phyloP scores from a whole-genome alignment of 2,797 vertebrate genomes.

The Perodicticus potto region DNA sequence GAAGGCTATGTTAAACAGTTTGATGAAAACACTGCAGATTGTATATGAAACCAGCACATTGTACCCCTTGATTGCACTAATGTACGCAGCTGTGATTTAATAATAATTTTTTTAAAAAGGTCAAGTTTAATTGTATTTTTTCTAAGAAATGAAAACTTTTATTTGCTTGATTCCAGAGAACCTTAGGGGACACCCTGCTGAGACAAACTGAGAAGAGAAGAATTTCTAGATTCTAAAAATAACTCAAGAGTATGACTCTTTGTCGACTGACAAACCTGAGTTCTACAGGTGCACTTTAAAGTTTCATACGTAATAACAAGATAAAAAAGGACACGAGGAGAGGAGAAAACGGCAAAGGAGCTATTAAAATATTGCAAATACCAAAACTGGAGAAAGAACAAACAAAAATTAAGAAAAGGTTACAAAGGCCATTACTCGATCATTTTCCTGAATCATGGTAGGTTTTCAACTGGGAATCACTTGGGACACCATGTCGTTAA shows the following conservation, averaged over 20 bases:
- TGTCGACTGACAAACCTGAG: not conserved
- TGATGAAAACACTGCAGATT: too few relatives aligned
- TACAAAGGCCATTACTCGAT: not conserved
- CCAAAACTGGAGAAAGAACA: not conserved
- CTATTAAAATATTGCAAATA: not conserved
- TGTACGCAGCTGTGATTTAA: too few relatives aligned
- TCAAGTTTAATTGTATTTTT: slow-evolving; percentile 56
- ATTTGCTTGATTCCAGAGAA: slow-evolving; percentile 27
- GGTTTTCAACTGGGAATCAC: not conserved
- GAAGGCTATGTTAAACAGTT: too few relatives aligned
- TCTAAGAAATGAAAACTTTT: slow-evolving; percentile 56
- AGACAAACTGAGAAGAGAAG: slow-evolving; percentile 35
- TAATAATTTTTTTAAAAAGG: too few relatives aligned
- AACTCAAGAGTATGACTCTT: not conserved
- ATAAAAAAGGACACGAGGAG: not conserved
- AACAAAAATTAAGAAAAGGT: not conserved
- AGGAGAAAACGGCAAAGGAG: not conserved
- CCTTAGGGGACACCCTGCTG: not conserved
- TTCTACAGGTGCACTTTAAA: not conserved
- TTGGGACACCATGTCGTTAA: not conserved
- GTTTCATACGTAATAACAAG: slow-evolving; percentile 1
- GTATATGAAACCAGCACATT: too few relatives aligned
- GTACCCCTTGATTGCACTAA: too few relatives aligned
- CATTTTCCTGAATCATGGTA: not conserved
- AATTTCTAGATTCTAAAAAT: slow-evolving; percentile 42